phyloP scores from a whole-genome alignment of 2,888 invertebrate species.

The Acheta domesticus region DNA sequence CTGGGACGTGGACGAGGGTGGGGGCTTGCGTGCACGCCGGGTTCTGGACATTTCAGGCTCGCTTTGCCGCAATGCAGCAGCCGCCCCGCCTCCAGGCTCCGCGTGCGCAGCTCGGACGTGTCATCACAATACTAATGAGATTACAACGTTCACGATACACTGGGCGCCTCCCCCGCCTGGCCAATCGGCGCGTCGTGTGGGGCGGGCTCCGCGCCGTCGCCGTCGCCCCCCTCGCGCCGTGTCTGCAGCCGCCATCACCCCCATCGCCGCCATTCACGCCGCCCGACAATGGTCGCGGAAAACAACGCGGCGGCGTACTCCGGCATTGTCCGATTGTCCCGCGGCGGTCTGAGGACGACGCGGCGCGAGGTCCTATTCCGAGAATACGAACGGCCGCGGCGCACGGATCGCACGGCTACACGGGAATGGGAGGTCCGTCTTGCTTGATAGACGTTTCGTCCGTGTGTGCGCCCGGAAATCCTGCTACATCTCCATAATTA shows the following conservation, averaged over 20 bases:
- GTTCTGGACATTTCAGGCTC: neutral
- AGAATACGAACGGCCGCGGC: no score
- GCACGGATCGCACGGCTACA: no score
- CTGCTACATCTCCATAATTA: no score
- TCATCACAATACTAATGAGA: constrained; percentile 28
- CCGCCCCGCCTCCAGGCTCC: neutral
- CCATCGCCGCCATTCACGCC: neutral
- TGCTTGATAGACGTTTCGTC: no score
- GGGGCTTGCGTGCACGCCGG: neutral
- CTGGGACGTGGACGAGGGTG: no score
- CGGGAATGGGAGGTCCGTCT: no score
- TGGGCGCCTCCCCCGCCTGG: neutral
- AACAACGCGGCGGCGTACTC: neutral
- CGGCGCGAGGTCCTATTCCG: no score
- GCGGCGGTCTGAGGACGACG: no score
- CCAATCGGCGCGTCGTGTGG: neutral
- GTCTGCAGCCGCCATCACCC: neutral
- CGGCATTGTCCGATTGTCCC: no score
- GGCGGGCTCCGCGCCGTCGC: neutral
- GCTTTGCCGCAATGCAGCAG: neutral
- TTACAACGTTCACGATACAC: constrained; percentile 20
- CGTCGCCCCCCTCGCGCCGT: neutral
- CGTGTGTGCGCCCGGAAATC: no score
- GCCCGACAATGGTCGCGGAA: neutral
- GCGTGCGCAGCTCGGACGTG: constrained; percentile 22